A percentile compares a stretch with the other conserved stretches of the same genome.
These are phyloP conservation scores for Venturia canescens DNA, from an alignment of 1,140 invertebrate genomes.

Conservation along the genomic window DNA sequence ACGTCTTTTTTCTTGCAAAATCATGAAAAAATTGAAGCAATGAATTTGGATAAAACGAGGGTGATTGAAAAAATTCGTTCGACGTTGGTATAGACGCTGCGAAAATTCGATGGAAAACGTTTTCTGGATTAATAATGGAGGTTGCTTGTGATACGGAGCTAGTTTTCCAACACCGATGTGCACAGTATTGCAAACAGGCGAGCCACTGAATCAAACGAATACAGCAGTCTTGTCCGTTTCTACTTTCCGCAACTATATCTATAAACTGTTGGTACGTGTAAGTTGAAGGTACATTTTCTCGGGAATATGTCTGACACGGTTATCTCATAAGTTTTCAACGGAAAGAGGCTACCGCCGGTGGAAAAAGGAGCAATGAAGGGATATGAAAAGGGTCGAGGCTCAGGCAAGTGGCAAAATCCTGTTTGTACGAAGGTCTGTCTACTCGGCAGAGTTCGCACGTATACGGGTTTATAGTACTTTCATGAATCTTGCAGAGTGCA, in stretches of 20 bases:
- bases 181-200: constrained; percentile 4
- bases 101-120: not conserved
- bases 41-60: not conserved
- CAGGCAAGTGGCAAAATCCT: constrained; percentile 13
- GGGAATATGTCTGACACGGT: constrained; percentile 33
- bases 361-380: not conserved
- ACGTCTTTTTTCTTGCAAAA: not conserved
- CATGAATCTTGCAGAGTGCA: constrained; percentile 23
- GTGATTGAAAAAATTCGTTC: not conserved
- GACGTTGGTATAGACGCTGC: not conserved
- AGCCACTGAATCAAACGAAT: constrained; percentile 9
- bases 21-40: not conserved
- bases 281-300: constrained; percentile 17
- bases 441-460: constrained; percentile 16
- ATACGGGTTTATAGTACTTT: constrained; percentile 16
- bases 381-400: constrained; percentile 17
- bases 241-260: not conserved
- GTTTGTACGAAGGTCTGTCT: not conserved
- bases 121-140: not conserved
- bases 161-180: not conserved
- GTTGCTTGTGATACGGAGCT: not conserved
- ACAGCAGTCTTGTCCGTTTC: constrained; percentile 20
- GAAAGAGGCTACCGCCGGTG: constrained; percentile 6
- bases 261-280: not conserved
- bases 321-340: constrained; percentile 31